A percentile compares a stretch with the other conserved stretches of the same genome.
Evolutionary conservation across 2,113 vertebrate species (phyloP).

Genomic region (Hippocampus zosterae): DNA sequence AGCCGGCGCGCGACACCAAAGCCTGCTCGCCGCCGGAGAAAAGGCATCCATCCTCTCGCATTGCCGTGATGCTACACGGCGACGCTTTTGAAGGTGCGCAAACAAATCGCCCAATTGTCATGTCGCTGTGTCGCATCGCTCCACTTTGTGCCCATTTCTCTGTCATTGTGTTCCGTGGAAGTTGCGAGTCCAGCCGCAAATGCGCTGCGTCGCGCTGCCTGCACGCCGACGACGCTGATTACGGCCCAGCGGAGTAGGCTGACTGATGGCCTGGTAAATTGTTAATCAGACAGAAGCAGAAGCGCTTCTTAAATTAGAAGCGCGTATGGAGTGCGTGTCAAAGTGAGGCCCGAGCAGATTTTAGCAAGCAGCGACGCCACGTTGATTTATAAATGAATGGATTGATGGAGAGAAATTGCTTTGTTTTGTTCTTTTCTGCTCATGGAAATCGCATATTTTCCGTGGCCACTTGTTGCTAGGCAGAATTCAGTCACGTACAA

Average conservation of each 20-base stretch:
- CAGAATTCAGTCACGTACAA: not conserved
- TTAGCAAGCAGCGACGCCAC: constrained; percentile 30
- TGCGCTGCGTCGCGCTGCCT: constrained; percentile 15
- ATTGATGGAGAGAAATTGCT: not conserved
- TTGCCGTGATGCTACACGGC: constrained; percentile 1
- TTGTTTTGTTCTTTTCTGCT: not conserved
- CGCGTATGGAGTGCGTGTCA: constrained; percentile 68
- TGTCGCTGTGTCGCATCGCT: constrained; percentile 20
- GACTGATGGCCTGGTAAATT: constrained; percentile 77
- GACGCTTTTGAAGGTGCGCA: not conserved
- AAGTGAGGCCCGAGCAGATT: constrained; percentile 39
- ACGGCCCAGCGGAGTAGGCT: constrained; percentile 57
- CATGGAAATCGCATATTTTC: not conserved
- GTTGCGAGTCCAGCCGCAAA: constrained; percentile 48
- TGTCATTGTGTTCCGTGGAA: constrained; percentile 38
- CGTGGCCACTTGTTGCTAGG: not conserved
- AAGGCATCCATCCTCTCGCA: constrained; percentile 14
- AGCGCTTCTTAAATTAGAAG: constrained; percentile 75
- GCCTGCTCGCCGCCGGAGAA: not conserved
- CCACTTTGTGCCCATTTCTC: constrained; percentile 13
- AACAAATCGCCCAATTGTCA: constrained; percentile 33
- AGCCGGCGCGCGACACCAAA: constrained; percentile 3
- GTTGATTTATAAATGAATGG: constrained; percentile 26
- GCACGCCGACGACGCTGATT: constrained; percentile 50
- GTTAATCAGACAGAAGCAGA: constrained; percentile 75